phyloP scores from a whole-genome alignment of 1,140 invertebrate species.

The Onthophagus taurus region DNA sequence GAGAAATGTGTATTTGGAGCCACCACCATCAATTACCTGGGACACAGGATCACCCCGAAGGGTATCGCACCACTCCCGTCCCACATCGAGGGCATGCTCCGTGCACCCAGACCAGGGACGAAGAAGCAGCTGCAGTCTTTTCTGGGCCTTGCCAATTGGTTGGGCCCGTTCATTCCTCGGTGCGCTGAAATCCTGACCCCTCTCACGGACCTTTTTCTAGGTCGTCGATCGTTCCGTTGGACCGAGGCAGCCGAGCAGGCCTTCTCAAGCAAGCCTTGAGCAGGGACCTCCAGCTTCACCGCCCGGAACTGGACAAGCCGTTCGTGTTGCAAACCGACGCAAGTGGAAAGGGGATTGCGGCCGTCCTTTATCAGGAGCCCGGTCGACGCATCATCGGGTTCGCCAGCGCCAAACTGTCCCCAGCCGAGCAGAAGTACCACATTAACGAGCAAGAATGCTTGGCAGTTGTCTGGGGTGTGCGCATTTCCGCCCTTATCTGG shows the following conservation, averaged over 20 bases:
- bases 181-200: conserved; percentile 15
- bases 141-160: conserved; percentile 22
- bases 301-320: conserved; percentile 21
- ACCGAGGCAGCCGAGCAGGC: not conserved
- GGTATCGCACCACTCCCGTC: conserved; percentile 3
- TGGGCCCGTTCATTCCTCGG: conserved; percentile 23
- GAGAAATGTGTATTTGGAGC: conserved; percentile 13
- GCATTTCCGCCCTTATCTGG: conserved; percentile 26
- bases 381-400: conserved; percentile 13
- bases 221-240: conserved; percentile 16
- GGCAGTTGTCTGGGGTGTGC: conserved; percentile 30
- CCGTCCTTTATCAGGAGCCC: conserved; percentile 20
- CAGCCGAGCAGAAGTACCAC: conserved; percentile 15
- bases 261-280: conserved; percentile 30
- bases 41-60: not conserved
- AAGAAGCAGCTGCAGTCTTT: conserved; percentile 20
- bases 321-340: conserved; percentile 32
- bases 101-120: not conserved
- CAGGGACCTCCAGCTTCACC: conserved; percentile 13
- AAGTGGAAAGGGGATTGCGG: conserved; percentile 21
- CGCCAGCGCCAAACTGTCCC: conserved; percentile 15
- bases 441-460: conserved; percentile 18
- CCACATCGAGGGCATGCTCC: not conserved
- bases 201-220: conserved; percentile 14
- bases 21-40: conserved; percentile 7